Conservation (phyloP, 2,113 vertebrate species). For the Phalacrocorax aristotelis region DNA sequence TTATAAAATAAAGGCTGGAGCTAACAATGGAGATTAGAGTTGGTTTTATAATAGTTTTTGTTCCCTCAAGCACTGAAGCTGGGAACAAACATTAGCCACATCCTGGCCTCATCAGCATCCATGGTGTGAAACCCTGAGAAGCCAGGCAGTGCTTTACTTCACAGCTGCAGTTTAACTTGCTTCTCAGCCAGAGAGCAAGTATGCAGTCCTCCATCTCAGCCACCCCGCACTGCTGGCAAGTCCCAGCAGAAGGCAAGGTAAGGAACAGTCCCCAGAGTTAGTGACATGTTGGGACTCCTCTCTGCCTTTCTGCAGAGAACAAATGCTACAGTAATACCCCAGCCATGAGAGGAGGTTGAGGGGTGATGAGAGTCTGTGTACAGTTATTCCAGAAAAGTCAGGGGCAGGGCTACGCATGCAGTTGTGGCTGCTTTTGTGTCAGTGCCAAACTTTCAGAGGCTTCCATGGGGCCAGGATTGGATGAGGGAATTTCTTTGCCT, state of each 20-base stretch:
- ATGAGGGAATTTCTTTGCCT: not conserved
- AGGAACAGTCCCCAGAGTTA: not conserved
- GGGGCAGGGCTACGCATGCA: not conserved
- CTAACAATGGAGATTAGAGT: conserved; percentile 44
- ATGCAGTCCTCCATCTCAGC: not conserved
- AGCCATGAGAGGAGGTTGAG: not conserved
- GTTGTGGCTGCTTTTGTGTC: not conserved
- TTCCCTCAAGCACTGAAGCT: conserved; percentile 1
- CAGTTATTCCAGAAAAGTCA: not conserved
- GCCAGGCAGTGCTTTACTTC: not conserved
- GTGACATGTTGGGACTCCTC: not conserved
- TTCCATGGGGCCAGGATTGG: not conserved
- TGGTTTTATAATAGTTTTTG: not conserved
- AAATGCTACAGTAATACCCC: not conserved
- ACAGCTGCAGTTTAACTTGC: not conserved
- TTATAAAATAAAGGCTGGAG: conserved; percentile 21
- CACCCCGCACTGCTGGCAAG: not conserved
- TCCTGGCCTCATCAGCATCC: not conserved
- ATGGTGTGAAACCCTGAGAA: not conserved
- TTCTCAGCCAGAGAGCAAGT: not conserved
- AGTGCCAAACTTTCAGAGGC: not conserved
- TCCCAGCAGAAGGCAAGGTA: not conserved
- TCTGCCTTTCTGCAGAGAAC: not conserved
- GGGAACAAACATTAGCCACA: conserved; percentile 17
- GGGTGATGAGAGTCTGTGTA: not conserved